Conservation (phyloP, 1,140 invertebrate species). For the Meloidogyne exigua region DNA sequence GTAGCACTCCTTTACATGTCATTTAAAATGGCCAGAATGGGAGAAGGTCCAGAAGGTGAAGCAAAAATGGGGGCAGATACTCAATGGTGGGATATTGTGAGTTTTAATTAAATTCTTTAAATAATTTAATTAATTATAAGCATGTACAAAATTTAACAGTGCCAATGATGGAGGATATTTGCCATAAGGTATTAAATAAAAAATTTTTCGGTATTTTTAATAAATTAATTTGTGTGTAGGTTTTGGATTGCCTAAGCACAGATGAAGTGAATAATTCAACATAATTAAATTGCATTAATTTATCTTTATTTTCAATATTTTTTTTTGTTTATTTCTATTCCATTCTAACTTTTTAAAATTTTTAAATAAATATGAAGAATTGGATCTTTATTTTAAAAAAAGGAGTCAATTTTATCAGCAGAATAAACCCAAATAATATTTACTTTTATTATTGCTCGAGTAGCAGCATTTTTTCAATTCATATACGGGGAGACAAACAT, state of each 20-base stretch:
- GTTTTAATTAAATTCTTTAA: background rate
- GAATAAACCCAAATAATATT: no score
- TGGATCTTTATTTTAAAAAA: no score
- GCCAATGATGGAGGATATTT: slow-evolving; percentile 51
- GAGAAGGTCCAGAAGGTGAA: slow-evolving; percentile 65
- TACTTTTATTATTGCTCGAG: background rate
- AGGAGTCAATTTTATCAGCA: no score
- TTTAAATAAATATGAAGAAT: no score
- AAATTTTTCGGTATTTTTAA: no score
- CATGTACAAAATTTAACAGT: slow-evolving; percentile 37
- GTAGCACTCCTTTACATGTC: slow-evolving; percentile 57
- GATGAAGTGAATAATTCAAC: no score
- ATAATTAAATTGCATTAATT: no score
- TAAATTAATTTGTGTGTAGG: no score
- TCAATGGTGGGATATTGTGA: slow-evolving; percentile 29
- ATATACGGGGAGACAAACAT: background rate
- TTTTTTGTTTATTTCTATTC: no score
- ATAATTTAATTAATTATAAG: slow-evolving; percentile 29
- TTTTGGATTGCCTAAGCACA: no score
- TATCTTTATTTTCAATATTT: no score
- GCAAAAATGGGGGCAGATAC: slow-evolving; percentile 77
- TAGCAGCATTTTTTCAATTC: background rate
- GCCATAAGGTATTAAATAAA: slow-evolving; percentile 59
- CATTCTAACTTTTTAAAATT: no score
- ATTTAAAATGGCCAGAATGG: slow-evolving; percentile 44